Evolutionary conservation across 2,888 invertebrate species (phyloP), one percentile per base, ranked within the genome.

Genomic region (Zele albiditarsus): DNA sequence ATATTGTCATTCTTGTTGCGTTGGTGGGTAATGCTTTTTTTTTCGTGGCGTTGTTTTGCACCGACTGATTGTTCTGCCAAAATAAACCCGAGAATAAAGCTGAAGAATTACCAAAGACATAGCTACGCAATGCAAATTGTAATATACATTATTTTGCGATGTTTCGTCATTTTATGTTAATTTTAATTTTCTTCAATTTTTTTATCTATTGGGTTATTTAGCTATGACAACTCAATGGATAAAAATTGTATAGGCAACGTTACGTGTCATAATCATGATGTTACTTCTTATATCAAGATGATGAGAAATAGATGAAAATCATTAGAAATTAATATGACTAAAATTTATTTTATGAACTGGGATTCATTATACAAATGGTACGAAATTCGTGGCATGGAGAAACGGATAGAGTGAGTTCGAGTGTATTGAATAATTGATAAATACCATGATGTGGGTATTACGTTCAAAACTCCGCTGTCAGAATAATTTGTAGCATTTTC

Each of bases 401-500:
- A 38, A 10, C 10, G 12, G 66, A 28, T 38, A 28, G 66, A 14
- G 49, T 6, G 28, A 49, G 38, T 16, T 38, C 4, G 53, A 49
- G 31, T 23, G 12, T n/a, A 53, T 6, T 57, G 16, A 69, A 66
- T 66, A 66, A 25, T 38, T 66, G 3, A 66, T 66, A 25, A 66
- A 66, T 23, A 12, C 6, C 66, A 20, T 38, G 46, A 66, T 25
- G 38, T 25, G 33, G 38, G 66, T 25, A 16, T 42, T 33, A 66
- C 23, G 12, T 25, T 66, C 25, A 3, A 66, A 66, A 25, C 20
- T 25, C 42, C 5, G 20, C 12, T 16, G 42, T 23, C 16, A 23
- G 66, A 20, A 20, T 38, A 42, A 66, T 23, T 66, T 25, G 66
- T 23, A 38, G 25, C 12, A 42, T 38, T 42, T 66, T 38, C 42